Conservation (phyloP, 2,888 invertebrate genomes). For the Abrostola tripartita region DNA sequence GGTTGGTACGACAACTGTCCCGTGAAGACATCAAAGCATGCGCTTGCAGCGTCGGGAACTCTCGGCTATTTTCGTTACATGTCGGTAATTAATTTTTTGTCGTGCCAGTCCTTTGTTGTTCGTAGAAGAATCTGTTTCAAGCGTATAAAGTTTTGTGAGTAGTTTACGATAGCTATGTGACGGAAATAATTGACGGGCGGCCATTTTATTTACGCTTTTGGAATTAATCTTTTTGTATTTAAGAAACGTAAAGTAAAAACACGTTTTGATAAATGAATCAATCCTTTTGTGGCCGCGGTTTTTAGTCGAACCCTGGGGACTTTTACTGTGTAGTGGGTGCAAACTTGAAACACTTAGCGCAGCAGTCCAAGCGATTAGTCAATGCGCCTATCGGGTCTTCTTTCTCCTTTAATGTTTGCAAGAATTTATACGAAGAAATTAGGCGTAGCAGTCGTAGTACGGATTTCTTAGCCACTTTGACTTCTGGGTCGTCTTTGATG, state of each 20-base stretch:
- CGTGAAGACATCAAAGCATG: conserved; percentile 74
- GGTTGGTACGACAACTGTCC: conserved; percentile 50
- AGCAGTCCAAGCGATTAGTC: too few relatives aligned
- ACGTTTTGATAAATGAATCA: too few relatives aligned
- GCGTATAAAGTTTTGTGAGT: conserved; percentile 43
- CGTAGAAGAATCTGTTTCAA: conserved; percentile 50
- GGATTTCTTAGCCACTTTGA: not conserved
- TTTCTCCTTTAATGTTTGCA: too few relatives aligned
- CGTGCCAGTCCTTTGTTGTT: conserved; percentile 75
- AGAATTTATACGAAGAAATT: too few relatives aligned
- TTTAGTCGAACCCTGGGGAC: too few relatives aligned
- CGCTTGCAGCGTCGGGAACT: conserved; percentile 54
- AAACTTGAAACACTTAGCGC: too few relatives aligned
- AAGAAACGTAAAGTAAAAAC: not conserved
- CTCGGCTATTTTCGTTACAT: conserved; percentile 75
- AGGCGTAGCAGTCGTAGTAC: too few relatives aligned
- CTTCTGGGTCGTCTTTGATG: not conserved
- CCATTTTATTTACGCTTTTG: not conserved
- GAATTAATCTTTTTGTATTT: not conserved
- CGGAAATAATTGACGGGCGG: conserved; percentile 9
- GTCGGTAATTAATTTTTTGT: conserved; percentile 83
- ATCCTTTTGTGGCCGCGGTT: too few relatives aligned
- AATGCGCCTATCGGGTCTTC: too few relatives aligned
- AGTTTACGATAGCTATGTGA: conserved; percentile 34
- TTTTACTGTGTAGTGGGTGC: too few relatives aligned